These are phyloP conservation scores for Aphelocoma coerulescens DNA, from an alignment of 2,113 vertebrate genomes.

Conservation along the genomic window DNA sequence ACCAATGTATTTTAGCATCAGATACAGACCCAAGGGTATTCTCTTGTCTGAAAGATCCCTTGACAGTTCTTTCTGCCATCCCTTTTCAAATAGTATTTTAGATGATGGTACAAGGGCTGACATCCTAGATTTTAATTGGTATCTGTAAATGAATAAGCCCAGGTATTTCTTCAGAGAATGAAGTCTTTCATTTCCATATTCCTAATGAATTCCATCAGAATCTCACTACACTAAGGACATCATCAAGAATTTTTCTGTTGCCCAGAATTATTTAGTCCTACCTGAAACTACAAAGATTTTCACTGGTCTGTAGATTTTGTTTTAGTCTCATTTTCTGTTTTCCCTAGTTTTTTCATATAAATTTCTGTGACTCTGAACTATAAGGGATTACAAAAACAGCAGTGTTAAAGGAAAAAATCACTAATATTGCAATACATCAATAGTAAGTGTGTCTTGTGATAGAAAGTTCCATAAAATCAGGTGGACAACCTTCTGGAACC, in stretches of 20 bases:
- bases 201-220: neutral
- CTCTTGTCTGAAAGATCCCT: neutral
- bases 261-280: neutral
- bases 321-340: neutral
- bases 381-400: neutral
- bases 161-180: neutral
- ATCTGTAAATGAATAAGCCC: neutral
- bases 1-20: neutral
- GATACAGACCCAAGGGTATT: neutral
- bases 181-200: neutral
- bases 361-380: neutral
- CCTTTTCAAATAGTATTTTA: neutral
- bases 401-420: neutral
- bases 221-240: neutral
- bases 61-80: neutral
- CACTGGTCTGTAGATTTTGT: neutral
- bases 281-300: neutral
- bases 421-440: neutral
- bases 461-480: neutral
- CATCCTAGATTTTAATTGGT: neutral
- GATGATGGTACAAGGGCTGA: neutral
- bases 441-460: neutral
- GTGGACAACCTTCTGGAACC: neutral
- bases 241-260: neutral
- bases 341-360: neutral